These are phyloP conservation scores for Lophius piscatorius DNA, from an alignment of 2,113 vertebrate species.

Conservation along the genomic window DNA sequence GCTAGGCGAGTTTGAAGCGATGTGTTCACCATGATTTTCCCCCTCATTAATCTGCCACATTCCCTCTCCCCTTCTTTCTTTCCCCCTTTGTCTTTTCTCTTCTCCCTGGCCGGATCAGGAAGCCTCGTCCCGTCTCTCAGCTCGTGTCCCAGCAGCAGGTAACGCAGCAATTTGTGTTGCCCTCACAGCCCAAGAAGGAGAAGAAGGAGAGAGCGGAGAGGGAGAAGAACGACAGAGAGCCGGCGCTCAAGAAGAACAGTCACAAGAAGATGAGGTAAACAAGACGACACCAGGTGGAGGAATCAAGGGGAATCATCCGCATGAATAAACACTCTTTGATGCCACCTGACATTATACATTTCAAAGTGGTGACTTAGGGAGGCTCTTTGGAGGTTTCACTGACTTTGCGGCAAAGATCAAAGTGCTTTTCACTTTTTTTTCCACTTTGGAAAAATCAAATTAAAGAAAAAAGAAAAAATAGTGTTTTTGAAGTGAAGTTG, in stretches of 20 bases:
- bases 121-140: slow-evolving; percentile 98
- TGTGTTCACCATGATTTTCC: slow-evolving; percentile 58
- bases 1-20: slow-evolving; percentile 35
- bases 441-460: too few species aligned
- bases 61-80: slow-evolving; percentile 12
- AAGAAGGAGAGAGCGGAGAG: slow-evolving; percentile 96
- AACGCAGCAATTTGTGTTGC: slow-evolving; percentile 96
- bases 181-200: slow-evolving; percentile 97
- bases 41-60: slow-evolving; percentile 65
- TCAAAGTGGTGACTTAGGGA: too few species aligned
- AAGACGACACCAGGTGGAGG: slow-evolving; percentile 5
- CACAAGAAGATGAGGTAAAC: slow-evolving; percentile 95
- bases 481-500: too few species aligned
- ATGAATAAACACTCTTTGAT: too few species aligned
- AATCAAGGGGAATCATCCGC: slow-evolving; percentile 7
- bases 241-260: slow-evolving; percentile 95
- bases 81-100: slow-evolving; percentile 14
- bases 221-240: slow-evolving; percentile 95
- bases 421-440: too few species aligned
- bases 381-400: too few species aligned
- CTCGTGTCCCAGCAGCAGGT: slow-evolving; percentile 98
- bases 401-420: too few species aligned
- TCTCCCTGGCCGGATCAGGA: slow-evolving; percentile 80
- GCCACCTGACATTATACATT: too few species aligned
- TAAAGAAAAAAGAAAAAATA: too few species aligned